Base-by-base conservation (phyloP, 2,888 invertebrate species). In the Luffia ferchaultella region DNA sequence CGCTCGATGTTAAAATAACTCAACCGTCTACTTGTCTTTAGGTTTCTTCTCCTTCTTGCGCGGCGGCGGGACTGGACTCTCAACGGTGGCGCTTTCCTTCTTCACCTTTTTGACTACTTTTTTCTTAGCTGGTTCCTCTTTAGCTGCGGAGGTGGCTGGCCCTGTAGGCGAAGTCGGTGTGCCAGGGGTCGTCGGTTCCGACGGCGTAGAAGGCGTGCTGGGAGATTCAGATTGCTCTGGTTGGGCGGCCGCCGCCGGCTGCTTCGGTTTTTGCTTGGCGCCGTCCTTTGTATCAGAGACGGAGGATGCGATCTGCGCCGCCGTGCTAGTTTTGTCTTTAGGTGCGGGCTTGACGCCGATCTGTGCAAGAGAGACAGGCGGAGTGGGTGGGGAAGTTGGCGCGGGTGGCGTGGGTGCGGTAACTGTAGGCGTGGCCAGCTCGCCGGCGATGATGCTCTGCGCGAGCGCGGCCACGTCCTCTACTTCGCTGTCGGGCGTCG, bases 11-110 rank as follows among this genome's bases (percentile, higher is more conserved):
- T 3, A 12, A n/a, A n/a, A n/a, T n/a, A n/a, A n/a, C n/a, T n/a
- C n/a, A n/a, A n/a, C n/a, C n/a, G n/a, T n/a, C n/a, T n/a, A n/a
- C n/a, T n/a, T n/a, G n/a, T n/a, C 79, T 75, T 85, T 84, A 67
- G 83, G 85, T 60, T 85, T 85, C 71, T 85, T 85, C 67, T 82
- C 83, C 70, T 85, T 85, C 69, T 85, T 85, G 57, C 86, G 77
- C 56, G 85, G 85, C 58, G 85, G 85, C 57, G 85, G 85, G 50
- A 85, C 84, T 42, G 85, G 86, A 51, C 64, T 20, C 44, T 41
- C 18, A 42, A 46, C 54, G 53, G 62, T 71, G 56, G 62, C 74
- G 63, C 69, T 82, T 57, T 87, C 87, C 62, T 87, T 87, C 19
- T 78, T 74, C 48, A 76, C 74, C 59, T 86, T 87, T 57, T 86